Evolutionary conservation across 1,140 invertebrate genomes (phyloP), one percentile per base, ranked within the genome.

Genomic region (Pogonomyrmex barbatus): DNA sequence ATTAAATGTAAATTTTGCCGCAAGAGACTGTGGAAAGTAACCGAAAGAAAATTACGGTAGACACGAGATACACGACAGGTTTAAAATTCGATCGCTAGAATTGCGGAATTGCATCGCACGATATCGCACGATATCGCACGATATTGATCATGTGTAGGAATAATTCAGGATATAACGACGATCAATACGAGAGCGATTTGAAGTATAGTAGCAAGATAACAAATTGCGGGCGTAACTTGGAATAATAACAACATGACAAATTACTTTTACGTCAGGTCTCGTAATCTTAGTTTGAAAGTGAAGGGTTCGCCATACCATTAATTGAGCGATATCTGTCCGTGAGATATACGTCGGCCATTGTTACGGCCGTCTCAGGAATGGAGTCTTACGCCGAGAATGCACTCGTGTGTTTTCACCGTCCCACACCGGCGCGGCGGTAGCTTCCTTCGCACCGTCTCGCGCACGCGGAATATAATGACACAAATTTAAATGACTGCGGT

Each of bases 401-500:
- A 70, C 39, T 24, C 36, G 3, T 47, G 17, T 8, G 3, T 54
- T 33, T 73, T 65, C 33, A 30, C 50, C 83, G 81, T 87, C 86
- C 88, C 86, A 54, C 58, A 65, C 45, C 58, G 42, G 2, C 14
- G 2, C 14, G 70, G 14, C 84, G 85, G 8, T 62, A 12, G 54
- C 24, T 42, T 58, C 10, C 9, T 86, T 83, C 75, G 60, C 62
- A 14, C 14, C 30, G 65, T 47, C 45, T 45, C 65, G 84, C 70
- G 45, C 79, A 10, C 88, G 84, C 87, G 87, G 71, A 88, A 87
- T 76, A 79, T 88, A 93, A 93, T 90, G 89, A 92, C 91, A 91
- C 91, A 88, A 92, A 93, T 93, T 92, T 91, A 92, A 91, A 92
- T 90, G 92, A 87, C 90, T 42, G 89, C 89, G 88, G 88, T 90